Base-by-base conservation (phyloP, 35 echinoderm and acorn worm species). In the Nesometra sesokonis region DNA sequence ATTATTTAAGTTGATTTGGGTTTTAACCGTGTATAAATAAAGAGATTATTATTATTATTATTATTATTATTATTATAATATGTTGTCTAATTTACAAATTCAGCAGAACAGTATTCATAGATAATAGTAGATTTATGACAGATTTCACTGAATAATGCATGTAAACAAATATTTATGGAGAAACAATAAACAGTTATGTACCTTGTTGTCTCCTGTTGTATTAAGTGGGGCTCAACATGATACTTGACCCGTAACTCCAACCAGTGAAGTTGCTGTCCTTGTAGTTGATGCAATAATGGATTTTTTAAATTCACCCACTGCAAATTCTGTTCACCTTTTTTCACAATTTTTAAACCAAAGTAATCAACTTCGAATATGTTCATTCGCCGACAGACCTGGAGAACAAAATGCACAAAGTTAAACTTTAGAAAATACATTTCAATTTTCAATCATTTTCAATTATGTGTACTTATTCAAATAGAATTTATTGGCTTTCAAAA, bases 291-390 rank as follows among this genome's bases (percentile, higher is more conserved):
- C 7, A 30, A 23, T 37, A 30, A 37, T 35, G 37, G 81, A 36
- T 35, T 35, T 30, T 83, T 83, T 38, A 35, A 38, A 17, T 37
- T 35, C 17, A 37, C 9, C 34, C 34, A 38, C 81, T 38, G 37
- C 38, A 83, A 23, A 35, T 35, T 83, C 38, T 39, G 19, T 39
- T 38, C 81, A 5, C 35, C 35, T 83, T 83, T 83, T 5, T 38
- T 38, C 3, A 37, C 27, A 27, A 21, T 23, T 37, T 35, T 34
- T 17, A 83, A 38, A 38, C 81, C 81, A 23, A 83, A 83, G 23
- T 83, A 83, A 38, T 83, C 81, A 30, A 83, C 81, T 83, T 83
- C 81, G 27, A 83, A 0, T 19, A 83, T 83, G 35, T 83, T 39
- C 35, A 83, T 30, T 39, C 37, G 34, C 35, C 35, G 32, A 39